phyloP scores from a whole-genome alignment of 2,797 vertebrate genomes.

The Tenualosa ilisha region DNA sequence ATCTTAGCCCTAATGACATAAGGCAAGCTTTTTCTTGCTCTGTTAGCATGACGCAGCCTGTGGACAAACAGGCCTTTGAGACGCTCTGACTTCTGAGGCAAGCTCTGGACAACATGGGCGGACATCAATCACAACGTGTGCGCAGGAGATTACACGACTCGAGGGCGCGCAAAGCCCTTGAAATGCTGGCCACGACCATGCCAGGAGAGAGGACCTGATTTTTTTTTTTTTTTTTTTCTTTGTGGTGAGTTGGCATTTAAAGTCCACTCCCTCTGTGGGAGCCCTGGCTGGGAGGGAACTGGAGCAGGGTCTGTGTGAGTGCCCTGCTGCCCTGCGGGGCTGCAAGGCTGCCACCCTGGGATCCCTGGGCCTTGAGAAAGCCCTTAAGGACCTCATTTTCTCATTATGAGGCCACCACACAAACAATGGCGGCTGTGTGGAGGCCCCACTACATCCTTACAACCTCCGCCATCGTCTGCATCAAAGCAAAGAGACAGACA shows the following conservation, averaged over 20 bases:
- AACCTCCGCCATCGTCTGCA: conserved; percentile 50
- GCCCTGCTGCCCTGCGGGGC: conserved; percentile 1
- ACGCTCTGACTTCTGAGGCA: conserved; percentile 33
- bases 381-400: conserved; percentile 64
- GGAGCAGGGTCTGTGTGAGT: background rate
- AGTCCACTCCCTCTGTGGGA: background rate
- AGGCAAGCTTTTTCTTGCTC: conserved; percentile 44
- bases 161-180: background rate
- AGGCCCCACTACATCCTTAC: conserved; percentile 43
- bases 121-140: conserved; percentile 25
- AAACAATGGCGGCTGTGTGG: conserved; percentile 69
- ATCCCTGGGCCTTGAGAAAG: conserved; percentile 62
- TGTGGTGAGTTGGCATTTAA: background rate
- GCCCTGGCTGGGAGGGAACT: background rate
- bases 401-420: conserved; percentile 61
- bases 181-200: background rate
- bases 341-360: conserved; percentile 50
- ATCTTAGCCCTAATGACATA: conserved; percentile 32
- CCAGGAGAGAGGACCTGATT: background rate
- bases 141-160: conserved; percentile 1
- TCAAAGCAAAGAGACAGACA: conserved; percentile 62
- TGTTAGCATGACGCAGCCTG: conserved; percentile 33
- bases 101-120: conserved; percentile 22
- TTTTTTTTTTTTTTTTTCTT: background rate
- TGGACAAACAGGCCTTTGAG: conserved; percentile 49